Base-by-base conservation (phyloP, 2,113 vertebrate genomes). In the Shinisaurus crocodilurus region DNA sequence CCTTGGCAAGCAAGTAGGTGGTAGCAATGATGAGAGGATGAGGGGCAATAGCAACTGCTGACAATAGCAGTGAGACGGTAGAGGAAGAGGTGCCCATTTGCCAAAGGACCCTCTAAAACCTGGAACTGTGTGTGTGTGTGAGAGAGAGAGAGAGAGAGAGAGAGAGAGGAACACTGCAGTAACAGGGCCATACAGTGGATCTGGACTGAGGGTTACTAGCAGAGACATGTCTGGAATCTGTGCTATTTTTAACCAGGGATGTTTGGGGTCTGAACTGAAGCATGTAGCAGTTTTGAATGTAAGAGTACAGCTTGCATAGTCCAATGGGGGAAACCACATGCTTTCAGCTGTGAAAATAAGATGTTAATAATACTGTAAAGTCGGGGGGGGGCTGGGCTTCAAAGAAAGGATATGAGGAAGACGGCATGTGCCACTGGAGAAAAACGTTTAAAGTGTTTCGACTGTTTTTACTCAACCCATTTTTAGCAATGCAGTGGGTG, bases 401-500 rank as follows among this genome's bases (percentile, higher is more conserved):
- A 27, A 67, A 86, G n/a, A 25, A 72, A 43, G 34, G 16, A 0
- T 54, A 43, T 37, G 32, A 6, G 34, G 6, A n/a, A n/a, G 34
- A 87, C 90, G n/a, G 48, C 27, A 29, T 32, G n/a, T 45, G 60
- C 27, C 82, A 57, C 5, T 43, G 45, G 82, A 70, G 43, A 34
- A n/a, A 34, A 18, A 27, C 6, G 20, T 25, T n/a, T 60, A 74
- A 84, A 67, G 15, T 0, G 5, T 32, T 65, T 40, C 1, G 89
- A 86, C 89, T 93, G 82, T 87, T 92, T 90, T 86, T 90, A 70
- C 83, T 5, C 7, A 72, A 90, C 88, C 92, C 94, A 89, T 94
- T 92, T 90, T n/a, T 2, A 0, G 92, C 91, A 87, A 0, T 0
- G 89, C 83, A 86, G 43, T 25, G 91, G 94, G 93, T 89, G 94